phyloP scores from a whole-genome alignment of 2,113 vertebrate genomes.

The Centrocercus urophasianus region DNA sequence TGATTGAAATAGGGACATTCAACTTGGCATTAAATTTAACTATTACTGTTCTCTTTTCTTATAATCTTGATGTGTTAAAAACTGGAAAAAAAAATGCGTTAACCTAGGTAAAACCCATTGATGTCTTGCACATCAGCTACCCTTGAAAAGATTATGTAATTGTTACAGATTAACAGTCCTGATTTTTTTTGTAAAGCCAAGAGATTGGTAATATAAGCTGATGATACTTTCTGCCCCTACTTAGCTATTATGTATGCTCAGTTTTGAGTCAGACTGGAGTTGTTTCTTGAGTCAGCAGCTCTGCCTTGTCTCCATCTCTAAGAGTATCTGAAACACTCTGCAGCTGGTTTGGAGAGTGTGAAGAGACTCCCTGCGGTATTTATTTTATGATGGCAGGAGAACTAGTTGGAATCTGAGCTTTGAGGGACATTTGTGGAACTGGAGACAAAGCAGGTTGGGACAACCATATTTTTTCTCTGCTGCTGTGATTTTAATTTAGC shows the following conservation, averaged over 20 bases:
- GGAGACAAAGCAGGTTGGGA: not conserved
- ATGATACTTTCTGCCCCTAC: not conserved
- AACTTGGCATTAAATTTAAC: not conserved
- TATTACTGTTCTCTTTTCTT: not conserved
- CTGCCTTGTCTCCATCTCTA: not conserved
- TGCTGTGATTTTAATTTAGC: not conserved
- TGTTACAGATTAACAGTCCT: not conserved
- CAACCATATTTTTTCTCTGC: not conserved
- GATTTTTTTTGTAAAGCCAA: not conserved
- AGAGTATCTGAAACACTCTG: not conserved
- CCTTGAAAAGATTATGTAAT: not conserved
- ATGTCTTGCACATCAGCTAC: not conserved
- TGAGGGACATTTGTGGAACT: not conserved
- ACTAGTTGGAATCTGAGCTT: not conserved
- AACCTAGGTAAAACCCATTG: not conserved
- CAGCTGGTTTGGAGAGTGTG: not conserved
- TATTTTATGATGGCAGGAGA: not conserved
- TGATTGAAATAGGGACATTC: not conserved
- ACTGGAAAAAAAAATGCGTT: not conserved
- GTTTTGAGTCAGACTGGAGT: not conserved
- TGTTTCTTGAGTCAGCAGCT: not conserved
- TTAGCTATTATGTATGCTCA: rapidly evolving
- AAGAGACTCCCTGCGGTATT: not conserved
- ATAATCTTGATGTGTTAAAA: not conserved
- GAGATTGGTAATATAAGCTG: not conserved